Percentiles rank a stretch among this genome's conserved stretches.
These are phyloP conservation scores for Chorisops tibialis DNA, from an alignment of 2,888 invertebrate species.

Conservation along the genomic window DNA sequence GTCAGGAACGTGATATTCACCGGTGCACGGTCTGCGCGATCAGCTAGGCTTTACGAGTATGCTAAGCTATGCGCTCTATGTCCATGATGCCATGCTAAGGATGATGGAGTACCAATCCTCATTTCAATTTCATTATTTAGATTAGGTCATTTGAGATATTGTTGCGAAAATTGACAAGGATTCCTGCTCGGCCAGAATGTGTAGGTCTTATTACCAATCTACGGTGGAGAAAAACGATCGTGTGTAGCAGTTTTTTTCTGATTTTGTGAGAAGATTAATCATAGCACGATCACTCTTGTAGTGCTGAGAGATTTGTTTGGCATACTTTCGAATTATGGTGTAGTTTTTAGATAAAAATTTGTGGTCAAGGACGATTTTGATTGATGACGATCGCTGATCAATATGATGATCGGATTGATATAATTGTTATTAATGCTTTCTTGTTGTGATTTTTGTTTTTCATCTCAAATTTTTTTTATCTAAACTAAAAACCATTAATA, in stretches of 20 bases:
- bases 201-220: slow-evolving; percentile 2
- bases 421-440: too few species aligned
- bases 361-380: too few species aligned
- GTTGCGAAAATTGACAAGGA: slow-evolving; percentile 25
- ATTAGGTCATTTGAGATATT: slow-evolving; percentile 19
- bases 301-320: too few species aligned
- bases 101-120: neutral
- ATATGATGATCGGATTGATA: too few species aligned
- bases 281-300: too few species aligned
- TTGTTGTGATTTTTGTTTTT: too few species aligned
- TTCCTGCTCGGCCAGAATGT: slow-evolving; percentile 16
- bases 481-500: too few species aligned
- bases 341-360: too few species aligned
- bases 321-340: too few species aligned
- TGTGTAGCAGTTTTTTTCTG: neutral
- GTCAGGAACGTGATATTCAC: slow-evolving; percentile 31
- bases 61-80: neutral
- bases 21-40: slow-evolving; percentile 1
- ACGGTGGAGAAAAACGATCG: slow-evolving; percentile 3
- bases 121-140: slow-evolving; percentile 24
- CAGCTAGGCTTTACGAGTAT: neutral
- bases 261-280: neutral
- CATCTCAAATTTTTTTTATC: too few species aligned
- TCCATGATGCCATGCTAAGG: neutral
- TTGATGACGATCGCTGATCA: too few species aligned